These are phyloP conservation scores for Drosophila serrata DNA, from an alignment of 1,140 invertebrate genomes.

Conservation along the genomic window DNA sequence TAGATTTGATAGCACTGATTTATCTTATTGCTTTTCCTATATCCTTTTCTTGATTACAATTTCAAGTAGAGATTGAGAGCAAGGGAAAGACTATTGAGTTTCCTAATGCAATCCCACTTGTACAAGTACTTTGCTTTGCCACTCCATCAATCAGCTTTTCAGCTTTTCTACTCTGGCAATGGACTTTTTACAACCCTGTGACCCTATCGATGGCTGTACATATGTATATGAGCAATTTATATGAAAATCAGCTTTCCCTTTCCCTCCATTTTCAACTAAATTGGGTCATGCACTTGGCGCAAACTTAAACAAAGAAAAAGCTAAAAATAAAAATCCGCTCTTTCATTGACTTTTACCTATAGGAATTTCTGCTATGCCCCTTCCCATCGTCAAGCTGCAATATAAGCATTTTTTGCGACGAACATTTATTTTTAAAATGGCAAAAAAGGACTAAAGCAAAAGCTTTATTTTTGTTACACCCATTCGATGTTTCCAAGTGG, in stretches of 20 bases:
- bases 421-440: constrained; percentile 62
- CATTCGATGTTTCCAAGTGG: constrained; percentile 47
- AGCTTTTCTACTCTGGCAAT: constrained; percentile 20
- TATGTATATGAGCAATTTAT: constrained; percentile 55
- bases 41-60: not conserved
- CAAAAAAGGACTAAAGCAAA: constrained; percentile 43
- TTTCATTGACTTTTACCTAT: constrained; percentile 47
- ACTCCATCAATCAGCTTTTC: constrained; percentile 49
- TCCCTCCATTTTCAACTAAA: constrained; percentile 19
- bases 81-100: not conserved
- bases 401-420: constrained; percentile 35
- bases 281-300: constrained; percentile 52
- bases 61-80: not conserved
- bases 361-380: not conserved
- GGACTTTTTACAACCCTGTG: not conserved
- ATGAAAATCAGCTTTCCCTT: constrained; percentile 54
- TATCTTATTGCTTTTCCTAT: not conserved
- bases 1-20: not conserved
- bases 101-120: constrained; percentile 1
- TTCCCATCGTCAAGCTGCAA: not conserved
- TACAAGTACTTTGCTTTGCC: constrained; percentile 28
- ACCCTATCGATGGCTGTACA: constrained; percentile 38
- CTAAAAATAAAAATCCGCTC: constrained; percentile 11
- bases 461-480: constrained; percentile 57
- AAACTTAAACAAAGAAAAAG: constrained; percentile 42